Evolutionary conservation across 1,140 invertebrate species (phyloP).

Genomic region (Aphelinus certus): DNA sequence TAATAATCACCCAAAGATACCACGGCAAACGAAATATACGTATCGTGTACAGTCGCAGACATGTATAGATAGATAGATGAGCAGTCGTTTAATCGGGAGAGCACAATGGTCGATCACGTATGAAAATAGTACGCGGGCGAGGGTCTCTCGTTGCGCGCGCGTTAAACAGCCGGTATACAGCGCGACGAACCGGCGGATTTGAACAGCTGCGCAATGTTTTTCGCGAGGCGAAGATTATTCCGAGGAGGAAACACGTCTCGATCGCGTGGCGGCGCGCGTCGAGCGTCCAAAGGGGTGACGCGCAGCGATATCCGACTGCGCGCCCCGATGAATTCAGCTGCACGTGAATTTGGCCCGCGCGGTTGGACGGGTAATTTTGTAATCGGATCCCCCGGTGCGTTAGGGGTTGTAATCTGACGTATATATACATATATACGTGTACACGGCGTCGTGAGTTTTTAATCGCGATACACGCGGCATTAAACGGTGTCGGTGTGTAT

Average conservation of each 20-base stretch:
- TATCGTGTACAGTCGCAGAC: too few relatives aligned
- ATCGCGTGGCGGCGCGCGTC: too few relatives aligned
- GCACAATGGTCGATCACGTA: too few relatives aligned
- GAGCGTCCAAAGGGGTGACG: too few relatives aligned
- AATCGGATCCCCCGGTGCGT: conserved; percentile 28
- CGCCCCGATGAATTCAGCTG: conserved; percentile 8
- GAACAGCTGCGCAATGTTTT: conserved; percentile 17
- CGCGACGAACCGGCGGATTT: not conserved
- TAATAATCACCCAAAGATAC: too few relatives aligned
- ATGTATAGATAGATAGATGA: too few relatives aligned
- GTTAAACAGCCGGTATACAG: too few relatives aligned
- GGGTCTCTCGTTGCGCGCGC: too few relatives aligned
- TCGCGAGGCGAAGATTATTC: not conserved
- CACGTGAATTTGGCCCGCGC: conserved; percentile 1
- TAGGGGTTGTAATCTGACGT: conserved; percentile 20
- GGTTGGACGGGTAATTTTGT: conserved; percentile 9
- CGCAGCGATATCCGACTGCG: not conserved
- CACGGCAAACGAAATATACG: too few relatives aligned
- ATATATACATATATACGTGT: too few relatives aligned
- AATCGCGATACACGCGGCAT: not conserved
- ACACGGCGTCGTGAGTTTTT: not conserved
- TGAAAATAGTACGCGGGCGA: too few relatives aligned
- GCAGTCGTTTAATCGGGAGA: too few relatives aligned
- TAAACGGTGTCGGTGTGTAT: not conserved
- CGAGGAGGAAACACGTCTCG: not conserved